Conservation (phyloP, 37 sponge, comb jelly and placozoan species). For the Haliclona indistincta region DNA sequence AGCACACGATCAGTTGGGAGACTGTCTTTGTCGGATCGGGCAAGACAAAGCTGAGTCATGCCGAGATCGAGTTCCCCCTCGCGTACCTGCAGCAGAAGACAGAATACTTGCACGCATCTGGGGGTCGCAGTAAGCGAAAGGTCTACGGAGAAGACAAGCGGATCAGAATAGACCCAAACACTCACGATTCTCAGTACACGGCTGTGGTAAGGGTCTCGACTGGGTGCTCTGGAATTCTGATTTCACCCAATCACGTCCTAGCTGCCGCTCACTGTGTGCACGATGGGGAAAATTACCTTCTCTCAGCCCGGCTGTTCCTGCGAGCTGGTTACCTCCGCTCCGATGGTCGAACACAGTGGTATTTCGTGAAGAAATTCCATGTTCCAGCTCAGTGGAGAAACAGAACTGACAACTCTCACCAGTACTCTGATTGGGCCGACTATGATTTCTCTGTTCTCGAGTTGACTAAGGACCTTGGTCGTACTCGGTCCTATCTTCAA, state of each 20-base stretch:
- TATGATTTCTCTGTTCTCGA: conserved; percentile 72
- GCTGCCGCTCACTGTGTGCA: conserved; percentile 91
- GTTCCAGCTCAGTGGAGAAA: conserved; percentile 72
- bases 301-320: conserved; percentile 39
- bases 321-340: conserved; percentile 42
- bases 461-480: conserved; percentile 21
- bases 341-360: conserved; percentile 45
- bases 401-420: conserved; percentile 5
- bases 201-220: conserved; percentile 77
- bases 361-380: conserved; percentile 44
- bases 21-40: background rate
- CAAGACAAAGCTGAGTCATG: background rate
- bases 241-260: conserved; percentile 55
- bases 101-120: background rate
- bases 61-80: background rate
- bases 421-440: conserved; percentile 64
- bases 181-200: conserved; percentile 48
- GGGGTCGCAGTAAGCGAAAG: conserved; percentile 26
- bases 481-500: conserved; percentile 33
- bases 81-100: background rate
- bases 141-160: conserved; percentile 78
- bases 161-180: conserved; percentile 46
- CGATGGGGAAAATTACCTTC: conserved; percentile 47
- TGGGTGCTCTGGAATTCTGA: conserved; percentile 83
- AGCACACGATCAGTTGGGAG: background rate